These are phyloP conservation scores for Habrosyne pyritoides DNA, from an alignment of 2,888 invertebrate genomes.

Conservation along the genomic window DNA sequence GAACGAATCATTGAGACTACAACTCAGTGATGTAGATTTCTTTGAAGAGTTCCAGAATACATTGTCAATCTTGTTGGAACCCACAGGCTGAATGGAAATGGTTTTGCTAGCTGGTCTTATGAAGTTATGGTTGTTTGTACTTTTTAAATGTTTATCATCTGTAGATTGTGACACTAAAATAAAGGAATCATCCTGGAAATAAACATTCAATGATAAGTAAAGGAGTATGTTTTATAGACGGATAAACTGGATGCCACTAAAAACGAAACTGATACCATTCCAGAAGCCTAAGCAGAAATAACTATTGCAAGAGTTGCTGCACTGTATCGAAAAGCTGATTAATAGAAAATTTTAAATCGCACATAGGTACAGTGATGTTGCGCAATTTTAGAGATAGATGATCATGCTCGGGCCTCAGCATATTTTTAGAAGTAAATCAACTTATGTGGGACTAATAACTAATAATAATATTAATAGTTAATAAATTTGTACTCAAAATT, in stretches of 20 bases:
- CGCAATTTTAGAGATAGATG: no score
- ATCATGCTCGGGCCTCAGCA: no score
- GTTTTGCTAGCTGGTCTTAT: constrained; percentile 57
- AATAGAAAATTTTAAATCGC: no score
- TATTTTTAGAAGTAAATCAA: no score
- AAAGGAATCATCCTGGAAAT: constrained; percentile 73
- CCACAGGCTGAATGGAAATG: constrained; percentile 55
- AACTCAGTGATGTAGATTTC: constrained; percentile 55
- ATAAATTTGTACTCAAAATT: constrained; percentile 1
- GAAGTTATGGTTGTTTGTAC: constrained; percentile 47
- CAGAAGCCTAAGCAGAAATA: no score
- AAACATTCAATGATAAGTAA: background rate
- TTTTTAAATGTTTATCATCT: constrained; percentile 40
- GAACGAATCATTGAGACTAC: constrained; percentile 43
- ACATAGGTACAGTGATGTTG: no score
- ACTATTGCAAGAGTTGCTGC: no score
- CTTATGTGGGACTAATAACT: no score
- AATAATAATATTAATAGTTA: no score
- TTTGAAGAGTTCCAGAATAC: constrained; percentile 63
- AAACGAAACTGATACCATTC: no score
- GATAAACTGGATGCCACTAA: no score
- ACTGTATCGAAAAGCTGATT: no score
- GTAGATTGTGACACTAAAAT: constrained; percentile 58
- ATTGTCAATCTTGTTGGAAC: constrained; percentile 58
- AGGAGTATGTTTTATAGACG: background rate